These are phyloP conservation scores for Morelia viridis DNA, from an alignment of 2,797 vertebrate species.

Conservation along the genomic window DNA sequence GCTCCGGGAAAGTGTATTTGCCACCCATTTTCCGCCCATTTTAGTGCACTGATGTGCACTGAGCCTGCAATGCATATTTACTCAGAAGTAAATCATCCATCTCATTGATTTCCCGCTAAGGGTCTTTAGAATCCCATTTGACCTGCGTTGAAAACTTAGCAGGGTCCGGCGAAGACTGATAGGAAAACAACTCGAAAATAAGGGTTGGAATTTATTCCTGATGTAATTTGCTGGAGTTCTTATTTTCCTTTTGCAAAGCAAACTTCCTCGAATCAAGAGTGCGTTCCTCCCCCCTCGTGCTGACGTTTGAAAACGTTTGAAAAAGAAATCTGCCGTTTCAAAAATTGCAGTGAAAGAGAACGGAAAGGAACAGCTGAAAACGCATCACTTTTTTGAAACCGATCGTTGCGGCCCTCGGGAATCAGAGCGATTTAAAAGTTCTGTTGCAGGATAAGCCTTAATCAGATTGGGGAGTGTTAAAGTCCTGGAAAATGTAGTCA, in stretches of 20 bases:
- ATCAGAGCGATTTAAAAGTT: not conserved
- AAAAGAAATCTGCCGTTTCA: no score
- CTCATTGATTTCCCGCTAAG: not conserved
- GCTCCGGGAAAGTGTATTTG: not conserved
- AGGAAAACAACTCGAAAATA: not conserved
- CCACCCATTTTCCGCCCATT: no score
- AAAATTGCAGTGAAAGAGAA: no score
- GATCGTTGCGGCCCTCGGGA: not conserved
- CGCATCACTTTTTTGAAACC: no score
- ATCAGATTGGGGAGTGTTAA: not conserved
- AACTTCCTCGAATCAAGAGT: no score
- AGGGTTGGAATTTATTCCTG: no score
- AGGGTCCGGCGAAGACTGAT: not conserved
- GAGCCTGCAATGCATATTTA: not conserved
- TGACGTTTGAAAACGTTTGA: no score
- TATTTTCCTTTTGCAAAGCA: no score
- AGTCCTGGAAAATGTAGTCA: not conserved
- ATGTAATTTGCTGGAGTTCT: no score
- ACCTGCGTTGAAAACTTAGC: not conserved
- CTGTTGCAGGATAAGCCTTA: not conserved
- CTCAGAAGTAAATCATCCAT: not conserved
- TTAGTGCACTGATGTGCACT: not conserved
- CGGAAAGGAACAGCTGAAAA: no score
- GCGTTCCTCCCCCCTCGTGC: no score
- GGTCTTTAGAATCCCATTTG: not conserved